phyloP scores from a whole-genome alignment of 2,797 vertebrate genomes.

The Rhinella marina region DNA sequence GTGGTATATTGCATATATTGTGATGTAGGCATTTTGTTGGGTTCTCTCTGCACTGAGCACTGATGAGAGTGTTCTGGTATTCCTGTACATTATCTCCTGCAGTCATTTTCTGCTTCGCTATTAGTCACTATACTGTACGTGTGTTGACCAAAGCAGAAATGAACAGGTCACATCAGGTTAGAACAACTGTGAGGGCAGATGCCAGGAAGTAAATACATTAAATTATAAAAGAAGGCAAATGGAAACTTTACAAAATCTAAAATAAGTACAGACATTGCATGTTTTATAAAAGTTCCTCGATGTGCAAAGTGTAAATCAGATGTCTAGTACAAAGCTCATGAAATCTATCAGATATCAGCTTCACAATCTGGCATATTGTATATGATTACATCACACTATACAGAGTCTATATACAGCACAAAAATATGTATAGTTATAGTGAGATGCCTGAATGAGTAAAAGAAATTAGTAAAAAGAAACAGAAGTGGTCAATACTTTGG shows the following conservation, averaged over 20 bases:
- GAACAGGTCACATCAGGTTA: constrained; percentile 19
- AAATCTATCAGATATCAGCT: background rate
- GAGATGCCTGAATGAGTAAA: too few relatives aligned
- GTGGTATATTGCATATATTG: background rate
- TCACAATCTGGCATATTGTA: too few relatives aligned
- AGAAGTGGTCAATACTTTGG: too few relatives aligned
- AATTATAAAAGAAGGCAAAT: background rate
- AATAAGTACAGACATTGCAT: background rate
- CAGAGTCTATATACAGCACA: too few relatives aligned
- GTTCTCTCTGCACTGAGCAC: background rate
- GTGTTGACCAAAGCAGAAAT: constrained; percentile 18
- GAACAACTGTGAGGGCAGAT: background rate
- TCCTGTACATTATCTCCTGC: constrained; percentile 26
- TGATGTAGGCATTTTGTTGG: background rate
- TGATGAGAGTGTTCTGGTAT: constrained; percentile 27
- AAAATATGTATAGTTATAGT: too few relatives aligned
- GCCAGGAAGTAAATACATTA: background rate
- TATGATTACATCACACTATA: too few relatives aligned
- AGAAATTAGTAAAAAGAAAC: too few relatives aligned
- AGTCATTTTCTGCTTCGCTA: constrained; percentile 13
- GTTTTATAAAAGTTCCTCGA: background rate
- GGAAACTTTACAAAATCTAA: background rate
- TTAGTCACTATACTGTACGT: constrained; percentile 8
- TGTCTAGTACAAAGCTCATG: background rate
- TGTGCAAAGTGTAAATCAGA: background rate